Evolutionary conservation across 2,797 vertebrate species (phyloP).

Genomic region (Graptemys geographica): DNA sequence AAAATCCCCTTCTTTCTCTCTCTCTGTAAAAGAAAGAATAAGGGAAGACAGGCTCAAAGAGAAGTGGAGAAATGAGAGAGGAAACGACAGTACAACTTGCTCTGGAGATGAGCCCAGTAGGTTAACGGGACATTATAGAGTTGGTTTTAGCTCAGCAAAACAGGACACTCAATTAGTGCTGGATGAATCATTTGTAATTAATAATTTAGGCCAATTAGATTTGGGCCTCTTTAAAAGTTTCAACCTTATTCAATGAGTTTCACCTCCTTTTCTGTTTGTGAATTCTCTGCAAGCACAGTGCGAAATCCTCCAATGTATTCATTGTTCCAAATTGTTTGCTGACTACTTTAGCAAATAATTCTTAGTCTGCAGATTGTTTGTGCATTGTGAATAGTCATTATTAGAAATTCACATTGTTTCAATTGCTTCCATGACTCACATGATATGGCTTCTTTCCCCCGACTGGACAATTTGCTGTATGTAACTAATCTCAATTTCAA

Average conservation of each 20-base stretch:
- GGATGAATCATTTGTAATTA: slow-evolving; percentile 61
- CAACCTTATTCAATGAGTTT: not conserved
- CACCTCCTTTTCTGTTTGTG: not conserved
- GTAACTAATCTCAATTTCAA: not conserved
- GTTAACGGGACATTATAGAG: slow-evolving; percentile 51
- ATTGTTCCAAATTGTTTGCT: not conserved
- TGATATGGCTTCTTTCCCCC: rapidly evolving
- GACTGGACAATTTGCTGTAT: not conserved
- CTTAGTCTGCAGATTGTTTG: not conserved
- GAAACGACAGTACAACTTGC: slow-evolving; percentile 24
- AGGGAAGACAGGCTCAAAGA: not conserved
- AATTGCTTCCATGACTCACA: rapidly evolving
- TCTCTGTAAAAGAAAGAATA: not conserved
- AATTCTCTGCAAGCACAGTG: not conserved
- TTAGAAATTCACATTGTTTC: not conserved
- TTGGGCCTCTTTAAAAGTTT: not conserved
- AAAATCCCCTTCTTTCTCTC: not conserved
- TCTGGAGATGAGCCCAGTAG: slow-evolving; percentile 72
- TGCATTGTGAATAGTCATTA: rapidly evolving
- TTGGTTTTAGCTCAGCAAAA: slow-evolving; percentile 57
- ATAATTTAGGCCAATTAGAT: slow-evolving; percentile 32
- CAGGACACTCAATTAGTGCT: slow-evolving; percentile 35
- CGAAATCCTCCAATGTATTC: not conserved
- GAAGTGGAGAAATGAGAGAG: not conserved
- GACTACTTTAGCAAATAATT: not conserved